phyloP scores from a whole-genome alignment of 2,888 invertebrate genomes.

The Lingula anatina region DNA sequence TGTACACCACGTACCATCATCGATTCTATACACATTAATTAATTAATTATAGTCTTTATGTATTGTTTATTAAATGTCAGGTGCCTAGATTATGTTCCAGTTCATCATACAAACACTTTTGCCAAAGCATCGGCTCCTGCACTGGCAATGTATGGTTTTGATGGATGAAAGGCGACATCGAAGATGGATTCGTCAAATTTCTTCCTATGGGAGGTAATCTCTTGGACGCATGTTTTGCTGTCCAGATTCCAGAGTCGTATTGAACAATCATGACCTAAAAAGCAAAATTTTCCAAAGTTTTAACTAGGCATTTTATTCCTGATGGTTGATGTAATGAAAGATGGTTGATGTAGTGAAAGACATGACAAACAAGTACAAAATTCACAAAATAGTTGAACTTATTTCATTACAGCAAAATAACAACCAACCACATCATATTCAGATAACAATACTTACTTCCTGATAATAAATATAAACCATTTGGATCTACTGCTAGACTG shows the following conservation, averaged over 20 bases:
- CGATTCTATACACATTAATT: too few species aligned
- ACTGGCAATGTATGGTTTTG: constrained; percentile 96
- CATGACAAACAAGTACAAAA: too few species aligned
- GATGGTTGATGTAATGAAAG: background rate
- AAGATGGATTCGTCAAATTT: constrained; percentile 99
- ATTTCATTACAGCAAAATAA: too few species aligned
- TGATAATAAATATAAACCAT: constrained; percentile 95
- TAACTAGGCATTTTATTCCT: background rate
- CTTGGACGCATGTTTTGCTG: constrained; percentile 98
- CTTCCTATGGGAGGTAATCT: constrained; percentile 98
- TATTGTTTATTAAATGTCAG: too few species aligned
- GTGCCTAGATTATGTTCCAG: too few species aligned
- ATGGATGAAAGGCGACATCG: constrained; percentile 98
- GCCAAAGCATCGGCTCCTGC: constrained; percentile 98
- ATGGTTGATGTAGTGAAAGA: too few species aligned
- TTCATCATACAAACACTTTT: constrained; percentile 83
- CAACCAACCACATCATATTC: too few species aligned
- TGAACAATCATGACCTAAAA: constrained; percentile 59
- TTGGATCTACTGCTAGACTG: constrained; percentile 95
- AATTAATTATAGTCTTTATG: too few species aligned
- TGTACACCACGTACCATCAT: too few species aligned
- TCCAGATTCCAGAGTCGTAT: constrained; percentile 63
- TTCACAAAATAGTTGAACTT: too few species aligned
- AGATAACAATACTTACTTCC: constrained; percentile 65
- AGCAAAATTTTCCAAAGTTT: constrained; percentile 6